phyloP scores from a whole-genome alignment of 2,113 vertebrate genomes.

The Motacilla tschutschensis region DNA sequence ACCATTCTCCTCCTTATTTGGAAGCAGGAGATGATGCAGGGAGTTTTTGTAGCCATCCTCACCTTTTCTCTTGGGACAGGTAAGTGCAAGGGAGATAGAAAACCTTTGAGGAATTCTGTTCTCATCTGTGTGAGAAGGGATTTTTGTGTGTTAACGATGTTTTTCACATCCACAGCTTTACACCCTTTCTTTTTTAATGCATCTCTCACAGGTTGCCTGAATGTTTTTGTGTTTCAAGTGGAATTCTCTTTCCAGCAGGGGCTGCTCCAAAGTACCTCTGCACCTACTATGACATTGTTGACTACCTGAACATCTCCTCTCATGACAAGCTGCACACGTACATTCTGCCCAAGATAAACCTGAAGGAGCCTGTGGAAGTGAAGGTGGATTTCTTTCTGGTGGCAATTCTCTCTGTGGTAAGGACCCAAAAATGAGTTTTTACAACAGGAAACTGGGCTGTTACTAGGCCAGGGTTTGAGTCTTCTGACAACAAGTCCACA shows the following conservation, averaged over 20 bases:
- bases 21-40: conserved; percentile 21
- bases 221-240: neutral
- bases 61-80: conserved; percentile 41
- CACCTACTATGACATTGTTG: conserved; percentile 63
- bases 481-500: neutral
- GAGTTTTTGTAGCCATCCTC: conserved; percentile 16
- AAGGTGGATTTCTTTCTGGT: conserved; percentile 53
- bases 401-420: conserved; percentile 73
- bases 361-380: conserved; percentile 33
- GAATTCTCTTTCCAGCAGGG: neutral
- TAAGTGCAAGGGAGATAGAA: neutral
- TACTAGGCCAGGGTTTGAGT: neutral
- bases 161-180: neutral
- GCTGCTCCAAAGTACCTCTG: conserved; percentile 50
- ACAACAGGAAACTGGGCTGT: neutral
- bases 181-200: neutral
- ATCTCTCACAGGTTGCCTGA: neutral
- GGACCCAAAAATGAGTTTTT: neutral
- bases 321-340: neutral
- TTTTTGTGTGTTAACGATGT: rapidly evolving
- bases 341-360: conserved; percentile 68
- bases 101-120: neutral
- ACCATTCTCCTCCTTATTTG: neutral
- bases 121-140: neutral
- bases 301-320: conserved; percentile 66